Conservation (phyloP, 2,113 vertebrate genomes). For the Tyrannus savana region DNA sequence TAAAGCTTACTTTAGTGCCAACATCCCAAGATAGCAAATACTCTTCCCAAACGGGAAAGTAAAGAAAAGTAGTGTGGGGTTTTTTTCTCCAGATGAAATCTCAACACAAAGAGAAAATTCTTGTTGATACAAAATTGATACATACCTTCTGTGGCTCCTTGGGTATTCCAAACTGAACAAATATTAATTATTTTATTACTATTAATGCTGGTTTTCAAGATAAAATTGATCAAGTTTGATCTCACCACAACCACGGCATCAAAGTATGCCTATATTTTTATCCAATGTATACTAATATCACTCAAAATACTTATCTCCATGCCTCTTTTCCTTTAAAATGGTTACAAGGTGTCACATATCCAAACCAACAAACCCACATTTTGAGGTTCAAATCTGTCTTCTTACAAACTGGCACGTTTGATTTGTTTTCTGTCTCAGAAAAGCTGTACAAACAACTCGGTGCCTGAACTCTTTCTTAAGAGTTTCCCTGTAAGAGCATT, state of each 20-base stretch:
- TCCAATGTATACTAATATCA: not conserved
- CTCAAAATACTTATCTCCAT: not conserved
- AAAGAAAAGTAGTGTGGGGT: not conserved
- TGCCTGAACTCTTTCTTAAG: conserved; percentile 33
- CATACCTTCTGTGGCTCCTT: not conserved
- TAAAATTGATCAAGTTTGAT: not conserved
- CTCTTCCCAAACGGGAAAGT: not conserved
- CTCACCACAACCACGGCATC: not conserved
- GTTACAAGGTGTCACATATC: not conserved
- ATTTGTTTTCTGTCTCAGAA: conserved; percentile 41
- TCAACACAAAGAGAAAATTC: not conserved
- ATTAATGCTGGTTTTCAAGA: not conserved
- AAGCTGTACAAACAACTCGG: conserved; percentile 23
- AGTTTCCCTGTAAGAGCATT: conserved; percentile 24
- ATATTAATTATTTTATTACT: not conserved
- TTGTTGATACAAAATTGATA: not conserved
- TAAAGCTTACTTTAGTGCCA: not conserved
- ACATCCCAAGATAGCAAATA: not conserved
- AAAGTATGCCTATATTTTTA: not conserved
- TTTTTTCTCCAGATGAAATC: not conserved
- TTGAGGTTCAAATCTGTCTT: not conserved
- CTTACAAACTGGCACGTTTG: not conserved
- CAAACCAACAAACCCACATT: not conserved
- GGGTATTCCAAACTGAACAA: not conserved
- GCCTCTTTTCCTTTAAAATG: not conserved